Base-by-base conservation (phyloP, 2,888 invertebrate genomes). In the Malacosoma neustria region DNA sequence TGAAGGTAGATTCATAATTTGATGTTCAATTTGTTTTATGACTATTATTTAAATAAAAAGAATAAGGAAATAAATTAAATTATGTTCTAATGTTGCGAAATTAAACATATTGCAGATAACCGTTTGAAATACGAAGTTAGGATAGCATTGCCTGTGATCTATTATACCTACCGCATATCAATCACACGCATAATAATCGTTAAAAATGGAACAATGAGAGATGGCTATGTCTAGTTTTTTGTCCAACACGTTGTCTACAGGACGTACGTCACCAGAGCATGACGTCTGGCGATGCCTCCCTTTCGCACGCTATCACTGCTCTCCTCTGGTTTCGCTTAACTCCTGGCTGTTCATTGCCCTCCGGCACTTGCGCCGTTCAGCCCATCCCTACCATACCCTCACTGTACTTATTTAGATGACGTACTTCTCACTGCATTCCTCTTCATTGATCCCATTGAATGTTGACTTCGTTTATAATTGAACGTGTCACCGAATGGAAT, bases 201-300 rank as follows among this genome's bases (percentile, higher is more conserved):
- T 50, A 50, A 53, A 52, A 54, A 52, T 57, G 45, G 51, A 56
- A 57, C 60, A 59, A 59, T 56, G 59, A 53, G 55, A 53, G 47
- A 48, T 53, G 41, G n/a, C n/a, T n/a, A 38, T 38, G 13, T 13
- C 35, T 57, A 48, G 49, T 42, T 43, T 45, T 46, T 48, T 42
- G 42, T 47, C 44, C 51, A 54, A 59, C 61, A 61, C 65, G 63
- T 58, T 61, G 64, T 54, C 56, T 61, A 48, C 61, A 59, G 67
- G 64, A 62, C 64, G 61, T 61, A 73, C 72, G 69, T 73, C 79
- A 74, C 63, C 72, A 57, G 72, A 70, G 66, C 76, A 55, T 76
- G 74, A 76, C 79, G 76, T 73, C 64, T 62, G 54, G 48, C 41
- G 35, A 45, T 42, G 45, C 51, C 49, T 61, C 62, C 53, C 58